Evolutionary conservation across 2,888 invertebrate species (phyloP), one percentile per base, ranked within the genome.

Genomic region (Ferdinandea cuprea): DNA sequence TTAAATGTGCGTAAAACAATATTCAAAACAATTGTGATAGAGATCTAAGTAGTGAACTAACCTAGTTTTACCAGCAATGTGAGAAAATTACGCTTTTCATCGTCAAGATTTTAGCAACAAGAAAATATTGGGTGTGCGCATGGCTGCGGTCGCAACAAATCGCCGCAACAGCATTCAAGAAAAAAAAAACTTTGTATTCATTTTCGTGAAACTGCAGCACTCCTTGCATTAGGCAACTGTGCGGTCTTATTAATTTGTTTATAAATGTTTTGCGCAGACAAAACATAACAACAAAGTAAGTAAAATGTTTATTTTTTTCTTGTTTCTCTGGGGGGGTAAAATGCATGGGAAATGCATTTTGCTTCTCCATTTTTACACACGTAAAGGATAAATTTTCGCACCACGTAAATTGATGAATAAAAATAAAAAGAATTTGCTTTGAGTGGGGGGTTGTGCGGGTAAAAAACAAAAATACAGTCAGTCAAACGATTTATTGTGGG

Each of bases 131-230:
- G 42, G 50, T 76, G 61, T 81, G 81, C 81, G 81, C 81, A 81
- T 81, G 81, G 81, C 71, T 66, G 54, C 61, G 81, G 81, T 71
- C 69, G 80, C 74, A 80, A 80, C 74, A 80, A 80, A 69, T 80
- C 69, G 80, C 76, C 76, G 81, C 81, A 81, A 81, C 81, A 76
- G 81, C 76, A 76, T 76, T 65, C 35, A 35, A 17, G 11, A 32
- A 52, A 13, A 56, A 76, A 69, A 52, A 46, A 59, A 21, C n/a
- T n/a, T 59, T 58, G 46, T 73, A 44, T 63, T 71, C 59, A 58
- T 58, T 42, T 25, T 69, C 11, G 6, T 44, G 6, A 66, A 72
- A 59, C 35, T 72, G 30, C 40, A 66, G 8, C 30, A 52, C 8
- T 65, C 37, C 46, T 65, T 63, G 65, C 28, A 42, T 8, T 46